Conservation (phyloP, 1,140 invertebrate species). For the Drosophila bipectinata region DNA sequence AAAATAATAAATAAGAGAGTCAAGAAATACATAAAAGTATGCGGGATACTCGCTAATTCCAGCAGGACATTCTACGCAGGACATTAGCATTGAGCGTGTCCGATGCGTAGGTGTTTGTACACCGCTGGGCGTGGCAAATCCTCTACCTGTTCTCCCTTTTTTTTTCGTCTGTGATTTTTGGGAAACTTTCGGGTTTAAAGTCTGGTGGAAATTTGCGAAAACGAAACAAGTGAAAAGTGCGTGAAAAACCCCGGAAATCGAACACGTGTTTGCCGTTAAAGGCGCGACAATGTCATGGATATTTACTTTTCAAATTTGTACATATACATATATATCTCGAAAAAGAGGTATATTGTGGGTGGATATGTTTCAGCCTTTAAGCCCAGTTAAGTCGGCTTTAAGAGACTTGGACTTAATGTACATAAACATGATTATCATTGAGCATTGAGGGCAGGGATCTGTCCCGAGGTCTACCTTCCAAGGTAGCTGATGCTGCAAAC, state of each 20-base stretch:
- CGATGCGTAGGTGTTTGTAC: constrained; percentile 43
- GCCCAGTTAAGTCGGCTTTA: not conserved
- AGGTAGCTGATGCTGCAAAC: not conserved
- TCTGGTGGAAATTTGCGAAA: constrained; percentile 48
- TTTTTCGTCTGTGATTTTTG: not conserved
- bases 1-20: not conserved
- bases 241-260: constrained; percentile 52
- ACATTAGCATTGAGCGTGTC: constrained; percentile 51
- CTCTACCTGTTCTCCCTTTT: constrained; percentile 47
- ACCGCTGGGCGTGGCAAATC: constrained; percentile 40
- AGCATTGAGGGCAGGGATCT: constrained; percentile 1
- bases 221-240: constrained; percentile 40
- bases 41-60: constrained; percentile 19
- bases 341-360: not conserved
- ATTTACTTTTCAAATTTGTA: not conserved
- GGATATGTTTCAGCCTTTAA: not conserved
- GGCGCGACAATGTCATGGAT: constrained; percentile 63
- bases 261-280: constrained; percentile 54
- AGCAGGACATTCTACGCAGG: constrained; percentile 5
- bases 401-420: constrained; percentile 5
- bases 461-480: not conserved
- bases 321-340: not conserved
- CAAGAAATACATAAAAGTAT: constrained; percentile 26
- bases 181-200: constrained; percentile 37
- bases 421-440: constrained; percentile 24